A percentile compares a stretch with the other conserved stretches of the same genome.
These are phyloP conservation scores for Pegoplata infirma DNA, from an alignment of 2,888 invertebrate species.

Conservation along the genomic window DNA sequence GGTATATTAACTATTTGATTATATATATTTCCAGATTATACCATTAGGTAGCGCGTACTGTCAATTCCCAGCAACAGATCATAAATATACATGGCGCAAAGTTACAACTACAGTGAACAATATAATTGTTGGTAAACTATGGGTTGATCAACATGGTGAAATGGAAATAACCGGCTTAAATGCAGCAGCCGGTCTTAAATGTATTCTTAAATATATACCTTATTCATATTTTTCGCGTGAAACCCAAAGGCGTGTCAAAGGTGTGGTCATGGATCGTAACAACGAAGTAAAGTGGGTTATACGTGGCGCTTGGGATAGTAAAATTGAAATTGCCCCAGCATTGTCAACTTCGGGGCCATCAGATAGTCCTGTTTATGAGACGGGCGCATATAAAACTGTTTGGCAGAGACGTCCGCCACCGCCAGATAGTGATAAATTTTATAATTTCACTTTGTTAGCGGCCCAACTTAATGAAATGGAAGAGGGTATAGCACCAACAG, in stretches of 20 bases:
- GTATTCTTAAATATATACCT: constrained; percentile 97
- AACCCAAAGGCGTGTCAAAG: constrained; percentile 93
- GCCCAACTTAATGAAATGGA: constrained; percentile 98
- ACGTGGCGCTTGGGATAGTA: constrained; percentile 95
- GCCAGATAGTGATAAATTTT: constrained; percentile 86
- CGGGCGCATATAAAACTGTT: constrained; percentile 89
- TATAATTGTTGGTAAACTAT: constrained; percentile 98
- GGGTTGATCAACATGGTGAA: constrained; percentile 99
- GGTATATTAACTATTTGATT: neutral
- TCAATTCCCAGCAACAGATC: constrained; percentile 83
- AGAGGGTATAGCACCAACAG: constrained; percentile 95
- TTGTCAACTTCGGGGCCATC: constrained; percentile 83
- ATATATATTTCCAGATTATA: constrained; percentile 80
- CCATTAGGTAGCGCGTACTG: constrained; percentile 87
- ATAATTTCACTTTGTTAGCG: constrained; percentile 96
- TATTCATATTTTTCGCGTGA: constrained; percentile 99
- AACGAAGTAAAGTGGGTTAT: constrained; percentile 88
- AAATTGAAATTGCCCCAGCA: constrained; percentile 96
- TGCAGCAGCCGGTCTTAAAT: constrained; percentile 92
- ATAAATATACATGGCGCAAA: constrained; percentile 98
- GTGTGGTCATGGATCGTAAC: constrained; percentile 85
- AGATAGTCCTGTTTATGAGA: constrained; percentile 94
- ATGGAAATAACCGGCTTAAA: constrained; percentile 96
- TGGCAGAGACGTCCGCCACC: constrained; percentile 92
- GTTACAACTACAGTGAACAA: constrained; percentile 99